Base-by-base conservation (phyloP, 2,888 invertebrate genomes). In the Caenorhabditis afra region DNA sequence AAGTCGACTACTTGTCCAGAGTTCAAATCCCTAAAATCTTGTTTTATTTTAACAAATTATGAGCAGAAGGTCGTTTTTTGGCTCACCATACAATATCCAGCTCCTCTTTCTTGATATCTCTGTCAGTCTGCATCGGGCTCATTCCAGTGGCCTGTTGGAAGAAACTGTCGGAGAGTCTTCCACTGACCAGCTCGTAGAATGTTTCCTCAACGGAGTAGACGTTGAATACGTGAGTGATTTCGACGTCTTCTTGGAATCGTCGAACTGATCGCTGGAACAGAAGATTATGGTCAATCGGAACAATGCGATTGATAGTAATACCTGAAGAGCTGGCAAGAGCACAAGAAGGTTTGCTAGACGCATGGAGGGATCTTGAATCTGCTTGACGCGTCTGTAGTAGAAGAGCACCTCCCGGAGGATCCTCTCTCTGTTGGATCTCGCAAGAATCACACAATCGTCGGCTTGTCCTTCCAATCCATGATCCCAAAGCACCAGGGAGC, bases 211-310 rank as follows among this genome's bases (percentile, higher is more conserved):
- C 79, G 0, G 81, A 75, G 47, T 79, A 82, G 0, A 79, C 82
- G 47, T 81, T 81, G 59, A 84, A 84, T 0, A 84, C 84, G 29
- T 84, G 79, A 22, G 77, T 81, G 47, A 84, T 84, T 29, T 84
- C 84, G 0, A 82, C 78, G 49, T 84, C 84, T 73, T 84, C 84
- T 58, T 84, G 82, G 62, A 84, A 84, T 37, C 84, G 59, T 11
- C 84, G 67, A 0, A 82, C 84, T 5, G 82, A 76, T 53, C 84
- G 67, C 81, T 83, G 78, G 16, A 83, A 64, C 7, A 14, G 47
- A 0, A 1, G 20, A 49, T 23, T 23, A 8, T 45, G 22, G 10
- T 39, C 18, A 47, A 14, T 8, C n/a, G 16, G n/a, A 14, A 11
- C 45, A 12, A 20, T 12, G 12, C 3, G 7, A 41, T 10, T 65